phyloP scores from a whole-genome alignment of 2,797 vertebrate genomes.

The Lagocephalus sceleratus region DNA sequence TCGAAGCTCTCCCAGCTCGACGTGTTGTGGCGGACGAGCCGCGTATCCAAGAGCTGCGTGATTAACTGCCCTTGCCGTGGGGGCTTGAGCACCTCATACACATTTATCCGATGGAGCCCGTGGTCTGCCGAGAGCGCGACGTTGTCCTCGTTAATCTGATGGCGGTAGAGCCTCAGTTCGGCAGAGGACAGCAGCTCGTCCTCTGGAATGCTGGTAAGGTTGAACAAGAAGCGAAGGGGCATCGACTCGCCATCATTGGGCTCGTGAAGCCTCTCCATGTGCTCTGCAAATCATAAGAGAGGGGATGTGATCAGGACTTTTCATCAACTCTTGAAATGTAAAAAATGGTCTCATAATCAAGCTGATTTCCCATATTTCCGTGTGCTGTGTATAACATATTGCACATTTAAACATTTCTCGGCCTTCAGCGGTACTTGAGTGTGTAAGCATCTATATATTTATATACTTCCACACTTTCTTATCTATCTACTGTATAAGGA shows the following conservation, averaged over 20 bases:
- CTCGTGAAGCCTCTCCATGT: conserved; percentile 79
- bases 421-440: conserved; percentile 16
- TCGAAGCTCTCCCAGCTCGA: conserved; percentile 97
- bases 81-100: conserved; percentile 95
- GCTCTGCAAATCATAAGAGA: conserved; percentile 76
- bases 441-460: conserved; percentile 35
- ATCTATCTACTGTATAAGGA: conserved; percentile 49
- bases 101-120: conserved; percentile 92
- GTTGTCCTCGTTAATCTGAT: conserved; percentile 78
- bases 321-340: not conserved
- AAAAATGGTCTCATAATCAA: not conserved
- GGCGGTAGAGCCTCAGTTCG: conserved; percentile 92
- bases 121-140: conserved; percentile 59
- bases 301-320: conserved; percentile 3
- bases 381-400: conserved; percentile 15
- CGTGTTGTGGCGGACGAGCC: conserved; percentile 89
- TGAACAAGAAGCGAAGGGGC: conserved; percentile 89
- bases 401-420: conserved; percentile 16
- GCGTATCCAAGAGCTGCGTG: conserved; percentile 94
- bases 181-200: conserved; percentile 94
- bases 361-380: conserved; percentile 4
- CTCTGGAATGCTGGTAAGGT: conserved; percentile 96
- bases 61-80: conserved; percentile 82
- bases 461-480: conserved; percentile 40
- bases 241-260: conserved; percentile 54